Base-by-base conservation (phyloP, 2,113 vertebrate species). In the Seriola rivoliana region DNA sequence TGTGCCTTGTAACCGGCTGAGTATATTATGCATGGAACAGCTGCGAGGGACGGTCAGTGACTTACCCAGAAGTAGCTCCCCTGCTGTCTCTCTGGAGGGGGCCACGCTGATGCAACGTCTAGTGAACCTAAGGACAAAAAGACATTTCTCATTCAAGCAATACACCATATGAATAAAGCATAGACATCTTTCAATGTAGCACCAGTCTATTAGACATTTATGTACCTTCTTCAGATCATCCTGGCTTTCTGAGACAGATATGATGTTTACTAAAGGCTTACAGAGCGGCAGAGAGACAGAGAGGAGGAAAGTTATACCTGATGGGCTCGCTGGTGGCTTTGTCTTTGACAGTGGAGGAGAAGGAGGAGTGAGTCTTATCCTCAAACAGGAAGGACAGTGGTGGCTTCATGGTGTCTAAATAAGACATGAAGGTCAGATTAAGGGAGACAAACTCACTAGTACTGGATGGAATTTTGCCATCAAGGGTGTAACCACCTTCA, bases 241-340 rank as follows among this genome's bases (percentile, higher is more conserved):
- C 25, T 21, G 38, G 50, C 25, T 23, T 25, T 21, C 42, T 55
- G 19, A 82, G 52, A 85, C 16, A 13, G 29, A 64, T 32, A 12
- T 67, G 44, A 73, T 40, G 42, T 65, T 50, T 46, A 34, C 32
- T 55, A 8, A 78, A 57, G 73, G 11, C n/a, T 78, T 46, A 66
- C 0, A 72, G 42, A 36, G 16, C 48, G 34, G 13, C 36, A 80
- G 46, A 50, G n/a, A 19, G 16, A 64, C 8, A 34, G 42, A 36
- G 46, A n/a, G 40, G 29, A 0, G 60, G 17, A 52, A 36, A 50
- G 48, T 57, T 32, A 80, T 95, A 99, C 98, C 98, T 97, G 95
- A 99, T 99, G 73, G 96, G 95, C 89, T 99, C 98, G 91, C 97
- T 99, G 80, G 98, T 99, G 88, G 98, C 98, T 96, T 99, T 99